Evolutionary conservation across 2,113 vertebrate genomes (phyloP), one percentile per base, ranked within the genome.

Genomic region (Amphiprion ocellaris): DNA sequence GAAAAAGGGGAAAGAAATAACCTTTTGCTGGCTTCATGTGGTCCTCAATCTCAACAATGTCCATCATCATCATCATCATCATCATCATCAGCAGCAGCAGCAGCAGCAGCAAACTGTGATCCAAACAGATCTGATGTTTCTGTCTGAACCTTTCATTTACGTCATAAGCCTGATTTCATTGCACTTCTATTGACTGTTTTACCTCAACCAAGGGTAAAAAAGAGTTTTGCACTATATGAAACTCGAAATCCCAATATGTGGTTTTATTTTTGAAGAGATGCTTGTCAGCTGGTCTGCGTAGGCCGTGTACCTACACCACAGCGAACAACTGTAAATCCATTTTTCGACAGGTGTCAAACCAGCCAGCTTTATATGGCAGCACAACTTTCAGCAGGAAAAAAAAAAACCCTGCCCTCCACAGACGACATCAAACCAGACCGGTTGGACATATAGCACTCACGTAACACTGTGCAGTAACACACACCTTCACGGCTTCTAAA

Each of bases 401-500:
- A 72, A 24, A 24, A 24, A 17, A 49, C 15, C 63, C 19, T 24
- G 55, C 44, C 30, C 21, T 26, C 65, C 56, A 52, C 19, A 65
- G 39, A 58, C 3, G 1, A 41, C 66, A 79, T 52, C 69, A 50
- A 62, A 39, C 41, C 62, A 53, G 44, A 56, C 44, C 0, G 23
- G 75, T 37, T 26, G 53, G 68, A 78, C 73, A 65, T 37, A 46
- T 21, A 28, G 28, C 1, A 1, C 28, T 59, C 4, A 47, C 3
- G 28, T 63, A 47, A 72, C 24, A 24, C 46, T 58, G 19, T 1
- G n/a, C 58, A 66, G 64, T 11, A 69, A 72, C 68, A 41, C 26
- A 44, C 69, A 84, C 69, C 77, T 84, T 65, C 12, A 30, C 41
- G 64, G 56, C 74, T 78, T 85, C 78, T 87, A 80, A 84, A 84